Percentiles rank a stretch among this genome's conserved stretches.
Evolutionary conservation across 2,113 vertebrate species (phyloP).

Genomic region (Aramus guarauna): DNA sequence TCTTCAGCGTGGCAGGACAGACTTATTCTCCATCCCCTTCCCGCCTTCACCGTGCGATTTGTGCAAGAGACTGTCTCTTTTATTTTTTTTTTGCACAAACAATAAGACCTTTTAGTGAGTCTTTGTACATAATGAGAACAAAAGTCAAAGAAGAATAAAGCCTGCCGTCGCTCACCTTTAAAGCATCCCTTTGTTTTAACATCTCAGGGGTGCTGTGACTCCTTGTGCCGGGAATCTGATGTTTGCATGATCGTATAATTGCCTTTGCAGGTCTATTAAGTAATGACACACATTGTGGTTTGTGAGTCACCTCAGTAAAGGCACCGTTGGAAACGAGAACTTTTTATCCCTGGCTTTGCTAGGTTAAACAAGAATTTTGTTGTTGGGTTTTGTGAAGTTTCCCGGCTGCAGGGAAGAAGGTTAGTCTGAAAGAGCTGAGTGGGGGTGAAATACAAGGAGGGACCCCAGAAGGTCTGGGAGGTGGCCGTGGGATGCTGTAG

Average conservation of each 20-base stretch:
- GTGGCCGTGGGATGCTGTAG: neutral
- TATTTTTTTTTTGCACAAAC: neutral
- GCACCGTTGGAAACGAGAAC: neutral
- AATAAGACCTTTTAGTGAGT: neutral
- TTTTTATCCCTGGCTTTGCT: neutral
- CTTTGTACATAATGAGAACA: neutral
- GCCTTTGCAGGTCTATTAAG: slow-evolving; percentile 1
- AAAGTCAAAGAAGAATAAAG: neutral
- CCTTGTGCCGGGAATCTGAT: neutral
- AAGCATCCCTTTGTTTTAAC: slow-evolving; percentile 31
- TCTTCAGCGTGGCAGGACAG: neutral
- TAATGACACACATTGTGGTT: slow-evolving; percentile 32
- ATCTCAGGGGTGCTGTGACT: slow-evolving; percentile 14
- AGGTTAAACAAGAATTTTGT: neutral
- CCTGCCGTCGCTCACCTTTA: slow-evolving; percentile 7
- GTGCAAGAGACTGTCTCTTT: neutral
- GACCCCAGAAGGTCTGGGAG: neutral
- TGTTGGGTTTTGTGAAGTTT: neutral
- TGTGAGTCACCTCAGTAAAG: slow-evolving; percentile 19
- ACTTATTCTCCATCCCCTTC: neutral
- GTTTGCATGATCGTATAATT: slow-evolving; percentile 34
- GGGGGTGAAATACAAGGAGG: neutral
- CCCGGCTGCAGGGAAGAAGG: neutral
- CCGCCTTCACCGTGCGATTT: neutral
- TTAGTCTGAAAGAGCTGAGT: neutral